These are phyloP conservation scores for Nannoperca obscura DNA, from an alignment of 2,797 vertebrate genomes.

Conservation along the genomic window DNA sequence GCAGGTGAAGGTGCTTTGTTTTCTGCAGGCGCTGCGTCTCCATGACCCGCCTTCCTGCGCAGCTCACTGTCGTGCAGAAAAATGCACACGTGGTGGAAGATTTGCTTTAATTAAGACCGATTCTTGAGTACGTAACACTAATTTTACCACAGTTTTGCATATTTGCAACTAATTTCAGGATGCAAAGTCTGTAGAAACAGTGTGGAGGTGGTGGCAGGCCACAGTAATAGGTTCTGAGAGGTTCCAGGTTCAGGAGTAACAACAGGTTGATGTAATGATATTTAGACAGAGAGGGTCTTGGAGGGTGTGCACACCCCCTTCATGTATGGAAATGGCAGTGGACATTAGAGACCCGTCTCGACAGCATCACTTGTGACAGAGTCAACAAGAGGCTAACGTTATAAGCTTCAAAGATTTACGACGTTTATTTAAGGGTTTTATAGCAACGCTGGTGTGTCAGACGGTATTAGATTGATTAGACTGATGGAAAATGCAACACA, in stretches of 20 bases:
- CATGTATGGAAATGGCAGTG: neutral
- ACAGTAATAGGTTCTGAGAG: neutral
- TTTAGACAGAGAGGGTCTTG: neutral
- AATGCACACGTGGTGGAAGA: neutral
- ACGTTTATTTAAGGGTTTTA: constrained; percentile 29
- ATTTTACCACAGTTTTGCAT: neutral
- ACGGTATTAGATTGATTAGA: constrained; percentile 6
- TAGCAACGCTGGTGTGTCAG: neutral
- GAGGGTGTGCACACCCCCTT: neutral
- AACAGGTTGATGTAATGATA: constrained; percentile 23
- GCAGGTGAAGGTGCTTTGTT: constrained; percentile 52
- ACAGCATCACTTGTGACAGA: neutral
- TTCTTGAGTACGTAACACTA: neutral
- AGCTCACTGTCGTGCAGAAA: constrained; percentile 70
- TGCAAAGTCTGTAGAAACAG: neutral
- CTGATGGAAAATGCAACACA: constrained; percentile 25
- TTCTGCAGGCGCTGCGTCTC: constrained; percentile 52
- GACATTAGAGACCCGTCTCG: neutral
- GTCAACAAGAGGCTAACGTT: constrained; percentile 27
- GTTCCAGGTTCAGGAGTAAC: neutral
- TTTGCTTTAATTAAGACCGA: constrained; percentile 8
- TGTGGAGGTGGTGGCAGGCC: neutral
- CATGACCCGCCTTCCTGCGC: constrained; percentile 68
- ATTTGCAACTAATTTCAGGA: neutral
- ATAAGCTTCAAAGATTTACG: constrained; percentile 6